Base-by-base conservation (phyloP, 92 coral and sea anemone genomes). In the Blastomussa wellsi region DNA sequence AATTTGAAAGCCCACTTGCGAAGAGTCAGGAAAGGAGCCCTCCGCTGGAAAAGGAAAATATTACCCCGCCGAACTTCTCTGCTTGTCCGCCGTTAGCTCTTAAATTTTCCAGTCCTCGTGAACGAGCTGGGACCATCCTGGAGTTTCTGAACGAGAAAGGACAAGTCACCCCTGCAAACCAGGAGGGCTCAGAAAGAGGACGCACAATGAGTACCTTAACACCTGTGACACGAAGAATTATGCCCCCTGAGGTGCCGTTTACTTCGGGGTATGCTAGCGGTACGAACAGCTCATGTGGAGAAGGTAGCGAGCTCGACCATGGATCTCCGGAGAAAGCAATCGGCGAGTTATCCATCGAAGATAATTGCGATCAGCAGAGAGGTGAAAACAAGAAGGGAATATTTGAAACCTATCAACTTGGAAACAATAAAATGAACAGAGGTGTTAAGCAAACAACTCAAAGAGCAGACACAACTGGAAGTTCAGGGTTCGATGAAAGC, bases 201-300 rank as follows among this genome's bases (percentile, higher is more conserved):
- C 69, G 42, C 53, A 55, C 78, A 37, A 49, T 37, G 55, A 35
- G 29, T 39, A 71, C 53, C 49, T 33, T 36, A 24, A 48, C 86
- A 36, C 53, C 86, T 32, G 65, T 49, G 69, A 72, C 78, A 19
- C 87, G 75, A 19, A 62, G 87, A 44, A 29, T 75, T 41, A 48
- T 62, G 36, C 33, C 80, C 72, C 80, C 73, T 14, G 80, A 75
- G 64, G 73, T 74, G 44, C 80, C 60, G 11, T 83, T 65, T 78
- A 87, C 93, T 19, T 90, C 93, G 5, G 93, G 91, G 13, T 90
- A 90, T 65, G 85, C 75, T 2, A 86, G 84, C 65, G 90, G 79
- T 59, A 77, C 80, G 64, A 89, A 83, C 8, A 86, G 88, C 44
- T 66, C 49, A 53, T 73, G 41, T 69, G 74, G 53, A 62, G 72